Evolutionary conservation across 1,140 invertebrate species (phyloP), one percentile per base, ranked within the genome.

Genomic region (Ladona fulva): DNA sequence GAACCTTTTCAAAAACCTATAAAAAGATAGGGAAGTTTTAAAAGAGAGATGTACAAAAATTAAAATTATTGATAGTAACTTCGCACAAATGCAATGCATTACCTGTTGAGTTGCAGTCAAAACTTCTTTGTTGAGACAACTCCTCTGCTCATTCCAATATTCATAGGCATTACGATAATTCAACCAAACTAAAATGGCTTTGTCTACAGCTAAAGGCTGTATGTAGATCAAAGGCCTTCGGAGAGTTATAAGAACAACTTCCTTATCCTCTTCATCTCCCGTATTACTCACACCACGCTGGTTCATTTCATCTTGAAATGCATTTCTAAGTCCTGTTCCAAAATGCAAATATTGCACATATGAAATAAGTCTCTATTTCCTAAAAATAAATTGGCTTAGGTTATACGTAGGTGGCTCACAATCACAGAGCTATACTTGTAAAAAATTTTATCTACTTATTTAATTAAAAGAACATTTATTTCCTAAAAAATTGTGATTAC

Each of bases 151-250:
- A 80, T 96, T 97, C 97, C 97, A 99, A 86, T 98, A 99, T 83
- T 99, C 97, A 82, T 99, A 99, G 0, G 97, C 97, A 86, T 98
- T 98, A 86, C 98, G 98, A 83, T 99, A 99, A 86, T 98, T 99
- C 74, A 99, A 86, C 97, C 97, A 99, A 11, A 99, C 96, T 0
- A 99, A 88, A 79, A 99, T 97, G 29, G 97, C 97, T 84, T 95
- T 95, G 84, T 99, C 97, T 59, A 99, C 93, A 5, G 97, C 96
- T 81, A 96, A 90, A 0, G 97, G 97, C 85, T 99, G 97, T 52
- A 98, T 92, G 84, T 97, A 98, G 77, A 99, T 92, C 75, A 98
- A 87, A 0, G 97, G 97, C 76, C 96, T 86, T 81, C 94, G 95
- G 0, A 99, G 85, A 0, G 93, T 96, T 74, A 99, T 96, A 16